phyloP scores from a whole-genome alignment of 2,113 vertebrate species.

The Vimba vimba region DNA sequence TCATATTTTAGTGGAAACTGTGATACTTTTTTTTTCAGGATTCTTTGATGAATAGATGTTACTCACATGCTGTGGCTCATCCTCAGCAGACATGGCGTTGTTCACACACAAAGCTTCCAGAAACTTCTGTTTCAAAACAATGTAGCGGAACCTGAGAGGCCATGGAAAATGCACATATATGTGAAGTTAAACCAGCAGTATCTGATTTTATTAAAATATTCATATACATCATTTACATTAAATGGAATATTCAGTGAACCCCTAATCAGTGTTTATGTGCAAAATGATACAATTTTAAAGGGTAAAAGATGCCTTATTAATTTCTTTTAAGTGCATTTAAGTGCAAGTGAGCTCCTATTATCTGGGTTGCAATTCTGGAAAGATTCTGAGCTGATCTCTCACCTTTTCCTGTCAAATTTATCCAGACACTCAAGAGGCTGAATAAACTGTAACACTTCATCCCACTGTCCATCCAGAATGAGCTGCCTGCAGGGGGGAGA shows the following conservation, averaged over 20 bases:
- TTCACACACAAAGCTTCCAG: constrained; percentile 97
- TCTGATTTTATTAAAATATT: background rate
- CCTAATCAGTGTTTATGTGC: background rate
- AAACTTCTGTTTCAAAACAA: constrained; percentile 96
- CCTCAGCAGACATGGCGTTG: constrained; percentile 95
- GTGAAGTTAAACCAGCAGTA: background rate
- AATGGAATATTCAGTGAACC: background rate
- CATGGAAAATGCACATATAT: background rate
- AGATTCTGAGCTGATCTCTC: constrained; percentile 39
- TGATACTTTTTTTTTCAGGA: too few species aligned
- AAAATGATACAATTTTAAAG: background rate
- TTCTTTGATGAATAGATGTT: background rate
- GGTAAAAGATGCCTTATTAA: background rate
- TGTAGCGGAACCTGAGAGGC: constrained; percentile 86
- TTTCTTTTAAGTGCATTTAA: background rate
- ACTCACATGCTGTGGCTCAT: constrained; percentile 95
- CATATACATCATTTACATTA: background rate
- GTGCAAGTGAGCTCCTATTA: background rate
- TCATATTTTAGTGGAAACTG: too few species aligned
- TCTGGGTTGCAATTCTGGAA: background rate
- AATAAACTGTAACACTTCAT: constrained; percentile 98
- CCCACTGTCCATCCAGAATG: constrained; percentile 97
- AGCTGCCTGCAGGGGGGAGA: constrained; percentile 81
- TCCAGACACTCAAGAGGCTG: constrained; percentile 97
- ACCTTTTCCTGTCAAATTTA: constrained; percentile 98